These are phyloP conservation scores for Nesoenas mayeri DNA, from an alignment of 2,113 vertebrate species.

Conservation along the genomic window DNA sequence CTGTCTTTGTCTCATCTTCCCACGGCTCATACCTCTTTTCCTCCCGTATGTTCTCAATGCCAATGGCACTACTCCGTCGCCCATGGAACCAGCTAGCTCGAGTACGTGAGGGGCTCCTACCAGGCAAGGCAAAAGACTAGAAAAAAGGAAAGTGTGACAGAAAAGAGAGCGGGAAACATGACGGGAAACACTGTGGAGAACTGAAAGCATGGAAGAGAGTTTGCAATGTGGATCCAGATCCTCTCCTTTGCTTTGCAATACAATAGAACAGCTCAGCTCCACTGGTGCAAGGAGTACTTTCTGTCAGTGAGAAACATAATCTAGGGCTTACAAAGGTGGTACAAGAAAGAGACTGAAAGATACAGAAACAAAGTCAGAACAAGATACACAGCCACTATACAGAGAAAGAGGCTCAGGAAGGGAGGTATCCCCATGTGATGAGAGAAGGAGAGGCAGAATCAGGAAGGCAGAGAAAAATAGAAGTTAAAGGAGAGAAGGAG, in stretches of 20 bases:
- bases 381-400: background rate
- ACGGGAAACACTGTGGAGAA: background rate
- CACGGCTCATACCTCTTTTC: constrained; percentile 84
- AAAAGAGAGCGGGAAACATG: background rate
- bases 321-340: background rate
- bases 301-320: background rate
- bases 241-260: background rate
- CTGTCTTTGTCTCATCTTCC: background rate
- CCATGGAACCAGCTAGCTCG: constrained; percentile 78
- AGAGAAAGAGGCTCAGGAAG: background rate
- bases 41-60: constrained; percentile 93
- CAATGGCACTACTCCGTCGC: constrained; percentile 89
- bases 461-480: background rate
- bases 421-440: background rate
- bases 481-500: background rate
- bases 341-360: background rate
- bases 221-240: background rate
- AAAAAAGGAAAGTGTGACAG: constrained; percentile 42
- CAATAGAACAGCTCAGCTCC: background rate
- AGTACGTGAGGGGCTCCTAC: constrained; percentile 70
- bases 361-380: background rate
- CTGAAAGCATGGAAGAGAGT: background rate
- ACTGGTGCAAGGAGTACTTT: background rate
- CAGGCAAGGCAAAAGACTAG: constrained; percentile 74
- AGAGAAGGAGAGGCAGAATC: background rate